These are phyloP conservation scores for Diachasmimorpha longicaudata DNA, from an alignment of 1,140 invertebrate species.

Conservation along the genomic window DNA sequence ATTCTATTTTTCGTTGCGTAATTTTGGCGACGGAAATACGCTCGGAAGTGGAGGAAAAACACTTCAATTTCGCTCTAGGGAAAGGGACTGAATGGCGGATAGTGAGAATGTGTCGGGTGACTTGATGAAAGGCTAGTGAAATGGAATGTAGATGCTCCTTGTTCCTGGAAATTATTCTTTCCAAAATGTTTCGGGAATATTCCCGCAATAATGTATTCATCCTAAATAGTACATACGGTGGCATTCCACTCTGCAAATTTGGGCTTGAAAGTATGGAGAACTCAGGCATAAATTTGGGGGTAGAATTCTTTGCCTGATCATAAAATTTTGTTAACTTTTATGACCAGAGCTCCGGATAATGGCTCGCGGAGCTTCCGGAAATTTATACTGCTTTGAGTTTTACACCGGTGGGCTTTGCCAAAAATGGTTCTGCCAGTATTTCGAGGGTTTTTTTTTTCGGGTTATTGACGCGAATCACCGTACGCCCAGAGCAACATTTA, in stretches of 20 bases:
- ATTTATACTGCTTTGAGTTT: constrained; percentile 9
- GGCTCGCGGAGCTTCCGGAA: constrained; percentile 28
- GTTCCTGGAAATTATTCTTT: too few species aligned
- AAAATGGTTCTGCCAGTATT: not conserved
- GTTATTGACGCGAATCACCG: not conserved
- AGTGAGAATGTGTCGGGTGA: too few species aligned
- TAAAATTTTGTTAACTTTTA: constrained; percentile 37
- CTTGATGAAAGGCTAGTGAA: not conserved
- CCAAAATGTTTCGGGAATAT: too few species aligned
- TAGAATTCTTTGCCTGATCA: constrained; percentile 24
- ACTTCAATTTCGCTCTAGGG: too few species aligned
- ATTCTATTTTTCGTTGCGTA: too few species aligned
- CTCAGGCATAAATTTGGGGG: constrained; percentile 10
- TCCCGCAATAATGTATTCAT: too few species aligned
- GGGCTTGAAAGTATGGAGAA: not conserved
- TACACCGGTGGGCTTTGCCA: not conserved
- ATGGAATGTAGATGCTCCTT: not conserved
- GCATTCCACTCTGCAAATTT: not conserved
- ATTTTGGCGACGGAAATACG: too few species aligned
- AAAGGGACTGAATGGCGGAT: too few species aligned
- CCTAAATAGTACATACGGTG: not conserved
- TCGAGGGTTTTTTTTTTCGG: not conserved
- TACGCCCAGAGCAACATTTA: not conserved
- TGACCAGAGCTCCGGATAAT: constrained; percentile 22
- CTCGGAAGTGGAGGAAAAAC: too few species aligned